Evolutionary conservation across 53 echinoderm and acorn worm species (phyloP).

Genomic region (Holothuria leucospilota): DNA sequence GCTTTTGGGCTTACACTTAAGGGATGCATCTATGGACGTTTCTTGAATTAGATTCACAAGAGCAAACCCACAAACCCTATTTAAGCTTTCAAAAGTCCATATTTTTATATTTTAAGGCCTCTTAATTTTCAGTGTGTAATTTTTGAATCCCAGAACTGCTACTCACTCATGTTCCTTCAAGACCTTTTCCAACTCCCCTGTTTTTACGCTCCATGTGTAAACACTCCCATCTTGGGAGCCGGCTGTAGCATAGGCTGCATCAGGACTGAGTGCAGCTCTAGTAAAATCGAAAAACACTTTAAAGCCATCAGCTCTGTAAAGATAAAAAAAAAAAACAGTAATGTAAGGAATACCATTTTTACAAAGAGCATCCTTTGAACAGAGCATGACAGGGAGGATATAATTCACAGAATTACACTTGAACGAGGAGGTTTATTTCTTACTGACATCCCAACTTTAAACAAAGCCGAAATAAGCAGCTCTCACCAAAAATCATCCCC

Average conservation of each 20-base stretch:
- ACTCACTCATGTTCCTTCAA: constrained; percentile 92
- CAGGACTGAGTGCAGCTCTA: constrained; percentile 95
- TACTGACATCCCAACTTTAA: too few relatives aligned
- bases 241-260: constrained; percentile 75
- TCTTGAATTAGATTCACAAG: too few relatives aligned
- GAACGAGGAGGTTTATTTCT: too few relatives aligned
- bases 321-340: not conserved
- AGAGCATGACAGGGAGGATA: not conserved
- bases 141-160: too few relatives aligned
- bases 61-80: too few relatives aligned
- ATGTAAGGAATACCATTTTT: not conserved
- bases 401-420: not conserved
- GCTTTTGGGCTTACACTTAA: too few relatives aligned
- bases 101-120: too few relatives aligned
- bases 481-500: too few relatives aligned
- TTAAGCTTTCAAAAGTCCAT: too few relatives aligned
- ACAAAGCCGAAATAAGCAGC: too few relatives aligned
- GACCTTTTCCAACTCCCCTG: constrained; percentile 73
- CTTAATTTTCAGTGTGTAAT: too few relatives aligned
- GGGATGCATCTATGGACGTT: too few relatives aligned
- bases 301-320: constrained; percentile 88
- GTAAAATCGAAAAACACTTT: constrained; percentile 89
- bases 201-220: constrained; percentile 82
- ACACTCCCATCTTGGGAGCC: constrained; percentile 94
- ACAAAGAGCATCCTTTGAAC: not conserved